These are phyloP conservation scores for Malacoctenus gilli DNA, from an alignment of 2,797 vertebrate species.

Conservation along the genomic window DNA sequence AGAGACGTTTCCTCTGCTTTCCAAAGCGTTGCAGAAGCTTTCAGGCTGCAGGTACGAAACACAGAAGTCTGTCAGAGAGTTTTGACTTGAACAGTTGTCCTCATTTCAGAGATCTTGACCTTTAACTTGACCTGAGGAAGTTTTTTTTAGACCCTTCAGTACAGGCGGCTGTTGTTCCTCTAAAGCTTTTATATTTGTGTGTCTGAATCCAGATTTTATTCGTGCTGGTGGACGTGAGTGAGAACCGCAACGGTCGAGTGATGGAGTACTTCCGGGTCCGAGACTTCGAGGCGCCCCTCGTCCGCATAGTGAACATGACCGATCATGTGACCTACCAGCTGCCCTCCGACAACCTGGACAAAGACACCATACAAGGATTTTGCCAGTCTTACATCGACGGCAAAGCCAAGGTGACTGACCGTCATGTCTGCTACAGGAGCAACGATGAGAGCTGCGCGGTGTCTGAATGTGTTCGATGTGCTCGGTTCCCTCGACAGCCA, in stretches of 20 bases:
- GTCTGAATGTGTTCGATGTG: constrained; percentile 1
- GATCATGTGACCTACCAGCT: constrained; percentile 87
- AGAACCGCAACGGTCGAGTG: constrained; percentile 85
- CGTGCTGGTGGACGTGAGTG: constrained; percentile 84
- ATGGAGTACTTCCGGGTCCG: constrained; percentile 89
- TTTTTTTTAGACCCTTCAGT: no score
- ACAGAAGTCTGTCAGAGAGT: not conserved
- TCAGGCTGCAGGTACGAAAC: constrained; percentile 86
- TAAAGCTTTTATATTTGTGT: constrained; percentile 6
- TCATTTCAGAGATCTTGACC: no score
- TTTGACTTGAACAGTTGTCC: not conserved
- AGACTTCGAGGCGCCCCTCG: constrained; percentile 80
- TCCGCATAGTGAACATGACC: constrained; percentile 89
- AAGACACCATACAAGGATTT: constrained; percentile 79
- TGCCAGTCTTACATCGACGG: constrained; percentile 84
- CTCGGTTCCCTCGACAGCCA: constrained; percentile 65
- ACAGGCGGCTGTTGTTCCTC: no score
- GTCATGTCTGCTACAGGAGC: not conserved
- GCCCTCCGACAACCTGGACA: constrained; percentile 83
- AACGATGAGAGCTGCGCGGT: not conserved
- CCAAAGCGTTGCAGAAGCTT: constrained; percentile 72
- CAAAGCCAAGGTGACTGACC: constrained; percentile 84
- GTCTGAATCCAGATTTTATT: constrained; percentile 83
- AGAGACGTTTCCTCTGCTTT: constrained; percentile 78
- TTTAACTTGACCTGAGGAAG: no score